These are phyloP conservation scores for Sipha maydis DNA, from an alignment of 2,888 invertebrate genomes.

Conservation along the genomic window DNA sequence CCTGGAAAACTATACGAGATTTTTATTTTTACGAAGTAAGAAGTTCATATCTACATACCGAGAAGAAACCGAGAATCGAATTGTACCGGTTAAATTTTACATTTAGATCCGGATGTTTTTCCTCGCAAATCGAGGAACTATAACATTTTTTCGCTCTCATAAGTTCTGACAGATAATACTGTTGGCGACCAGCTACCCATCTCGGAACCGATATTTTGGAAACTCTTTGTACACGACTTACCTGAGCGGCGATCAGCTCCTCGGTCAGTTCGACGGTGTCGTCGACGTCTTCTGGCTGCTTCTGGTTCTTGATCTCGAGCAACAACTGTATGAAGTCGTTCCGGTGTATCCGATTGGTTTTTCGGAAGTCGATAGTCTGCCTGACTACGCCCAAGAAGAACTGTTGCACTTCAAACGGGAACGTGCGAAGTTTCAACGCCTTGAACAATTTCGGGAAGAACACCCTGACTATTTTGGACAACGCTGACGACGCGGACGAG, in stretches of 20 bases:
- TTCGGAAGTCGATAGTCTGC: constrained; percentile 65
- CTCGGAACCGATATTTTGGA: background rate
- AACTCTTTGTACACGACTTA: background rate
- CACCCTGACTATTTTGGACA: constrained; percentile 63
- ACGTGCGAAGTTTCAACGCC: constrained; percentile 64
- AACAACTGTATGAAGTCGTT: constrained; percentile 65
- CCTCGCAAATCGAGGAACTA: too few species aligned
- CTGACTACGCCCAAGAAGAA: constrained; percentile 66
- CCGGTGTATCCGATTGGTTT: constrained; percentile 64
- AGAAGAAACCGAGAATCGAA: too few species aligned
- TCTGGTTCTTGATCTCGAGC: constrained; percentile 53
- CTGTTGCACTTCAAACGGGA: constrained; percentile 64
- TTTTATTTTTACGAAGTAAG: too few species aligned
- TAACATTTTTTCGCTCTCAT: background rate
- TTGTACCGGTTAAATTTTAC: too few species aligned
- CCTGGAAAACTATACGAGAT: too few species aligned
- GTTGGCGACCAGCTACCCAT: too few species aligned
- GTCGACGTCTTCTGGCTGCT: constrained; percentile 11
- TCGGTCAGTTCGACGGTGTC: constrained; percentile 67
- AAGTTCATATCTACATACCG: too few species aligned
- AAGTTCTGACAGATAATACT: background rate
- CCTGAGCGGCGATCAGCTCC: constrained; percentile 69
- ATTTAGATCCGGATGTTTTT: too few species aligned
- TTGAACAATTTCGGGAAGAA: constrained; percentile 64
- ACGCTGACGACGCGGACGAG: constrained; percentile 67